Conservation (phyloP, 2,113 vertebrate species). For the Castor canadensis region DNA sequence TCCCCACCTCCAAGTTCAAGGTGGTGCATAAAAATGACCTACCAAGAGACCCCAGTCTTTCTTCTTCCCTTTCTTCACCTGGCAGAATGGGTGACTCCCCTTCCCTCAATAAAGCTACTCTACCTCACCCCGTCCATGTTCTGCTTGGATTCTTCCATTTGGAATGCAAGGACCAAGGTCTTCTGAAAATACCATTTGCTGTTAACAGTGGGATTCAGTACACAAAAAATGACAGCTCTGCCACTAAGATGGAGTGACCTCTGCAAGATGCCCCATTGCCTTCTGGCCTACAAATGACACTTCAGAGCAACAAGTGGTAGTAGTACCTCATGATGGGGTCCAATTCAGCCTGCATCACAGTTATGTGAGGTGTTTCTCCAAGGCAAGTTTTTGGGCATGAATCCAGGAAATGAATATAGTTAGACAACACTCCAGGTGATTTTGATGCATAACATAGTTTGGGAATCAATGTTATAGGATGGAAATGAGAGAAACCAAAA, state of each 20-base stretch:
- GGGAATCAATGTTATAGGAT: background rate
- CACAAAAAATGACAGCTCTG: background rate
- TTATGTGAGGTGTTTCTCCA: background rate
- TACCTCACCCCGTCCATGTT: too few relatives aligned
- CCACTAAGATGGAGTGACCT: background rate
- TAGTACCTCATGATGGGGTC: rapidly evolving
- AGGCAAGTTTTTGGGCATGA: background rate
- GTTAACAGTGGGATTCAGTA: background rate
- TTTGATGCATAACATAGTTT: background rate
- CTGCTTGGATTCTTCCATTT: too few relatives aligned
- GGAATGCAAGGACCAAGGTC: too few relatives aligned
- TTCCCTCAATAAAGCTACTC: too few relatives aligned
- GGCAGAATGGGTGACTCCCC: too few relatives aligned
- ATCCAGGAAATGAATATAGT: background rate
- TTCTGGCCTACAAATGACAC: background rate
- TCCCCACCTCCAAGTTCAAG: too few relatives aligned
- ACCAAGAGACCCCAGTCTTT: too few relatives aligned
- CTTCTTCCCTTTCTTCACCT: too few relatives aligned
- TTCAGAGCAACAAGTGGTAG: rapidly evolving
- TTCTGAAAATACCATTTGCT: too few relatives aligned
- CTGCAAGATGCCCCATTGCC: background rate
- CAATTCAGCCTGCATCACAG: background rate
- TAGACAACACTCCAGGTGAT: background rate
- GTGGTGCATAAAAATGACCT: too few relatives aligned
- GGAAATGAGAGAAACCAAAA: background rate